Evolutionary conservation across 2,113 vertebrate genomes (phyloP), one percentile per base, ranked within the genome.

Genomic region (Acrocephalus kingi): DNA sequence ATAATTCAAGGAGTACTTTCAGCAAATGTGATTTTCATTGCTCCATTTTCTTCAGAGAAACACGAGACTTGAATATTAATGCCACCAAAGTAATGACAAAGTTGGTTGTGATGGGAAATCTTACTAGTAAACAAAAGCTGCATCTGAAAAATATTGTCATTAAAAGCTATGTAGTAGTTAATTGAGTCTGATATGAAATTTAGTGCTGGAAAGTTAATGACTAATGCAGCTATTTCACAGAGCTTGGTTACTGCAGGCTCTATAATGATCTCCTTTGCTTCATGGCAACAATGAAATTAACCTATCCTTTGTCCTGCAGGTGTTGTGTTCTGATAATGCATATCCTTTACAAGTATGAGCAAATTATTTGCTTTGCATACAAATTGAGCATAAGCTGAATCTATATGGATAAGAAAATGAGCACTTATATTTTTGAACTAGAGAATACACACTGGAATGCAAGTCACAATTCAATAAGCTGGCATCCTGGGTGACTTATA

Each of bases 251-350:
- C 97, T 98, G 96, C 97, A 94, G 97, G 92, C 97, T 97, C 80
- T 84, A 33, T 98, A 98, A 98, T 97, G 97, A 98, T 98, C 97
- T 98, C 87, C 93, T 97, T 97, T 98, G 77, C 98, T 98, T 98
- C 64, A 19, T 61, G 97, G 97, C 95, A 98, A 97, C 97, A 98
- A 96, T 96, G 97, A 98, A 98, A 98, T 98, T 98, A 98, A 98
- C 98, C 97, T 98, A 96, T 97, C 98, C 97, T 98, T 98, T 98
- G 98, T 98, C 97, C 97, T 98, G 98, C 98, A 98, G 97, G 98
- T 98, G 97, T 98, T 98, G 66, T 94, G 94, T 97, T 98, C 97
- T 97, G 98, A 98, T 98, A 98, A 98, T 98, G 97, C 97, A 97
- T 97, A 98, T 97, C 93, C 96, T 97, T 97, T 98, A 98, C 97